Evolutionary conservation across 2,888 invertebrate genomes (phyloP).

Genomic region (Sinohyriopsis cumingii): DNA sequence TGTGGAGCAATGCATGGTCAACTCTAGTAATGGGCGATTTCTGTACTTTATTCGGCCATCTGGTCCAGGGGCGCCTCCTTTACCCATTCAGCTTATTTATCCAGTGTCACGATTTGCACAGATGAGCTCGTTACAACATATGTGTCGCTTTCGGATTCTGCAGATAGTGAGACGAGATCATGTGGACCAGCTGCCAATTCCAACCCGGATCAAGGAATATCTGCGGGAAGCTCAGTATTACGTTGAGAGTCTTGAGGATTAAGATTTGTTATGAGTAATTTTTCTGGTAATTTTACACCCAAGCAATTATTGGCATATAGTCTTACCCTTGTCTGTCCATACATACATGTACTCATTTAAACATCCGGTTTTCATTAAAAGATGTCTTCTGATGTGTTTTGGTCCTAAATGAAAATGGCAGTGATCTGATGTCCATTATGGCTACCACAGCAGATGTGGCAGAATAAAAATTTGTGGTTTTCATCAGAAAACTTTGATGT

Average conservation of each 20-base stretch:
- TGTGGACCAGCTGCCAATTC: slow-evolving; percentile 80
- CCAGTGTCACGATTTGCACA: slow-evolving; percentile 83
- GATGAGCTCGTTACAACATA: slow-evolving; percentile 80
- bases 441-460: too few relatives aligned
- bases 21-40: slow-evolving; percentile 80
- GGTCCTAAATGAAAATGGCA: too few relatives aligned
- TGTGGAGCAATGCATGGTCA: slow-evolving; percentile 81
- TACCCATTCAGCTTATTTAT: slow-evolving; percentile 82
- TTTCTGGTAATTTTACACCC: too few relatives aligned
- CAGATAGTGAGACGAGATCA: slow-evolving; percentile 80
- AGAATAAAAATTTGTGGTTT: too few relatives aligned
- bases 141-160: slow-evolving; percentile 83
- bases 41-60: slow-evolving; percentile 83
- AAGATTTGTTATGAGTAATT: not conserved
- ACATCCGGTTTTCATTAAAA: too few relatives aligned
- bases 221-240: slow-evolving; percentile 68
- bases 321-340: too few relatives aligned
- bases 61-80: slow-evolving; percentile 79
- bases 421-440: too few relatives aligned
- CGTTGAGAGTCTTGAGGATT: slow-evolving; percentile 60
- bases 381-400: too few relatives aligned
- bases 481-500: too few relatives aligned
- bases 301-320: too few relatives aligned
- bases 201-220: slow-evolving; percentile 73
- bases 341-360: too few relatives aligned